Conservation (phyloP, 2,888 invertebrate genomes). For the Eledona agricola region DNA sequence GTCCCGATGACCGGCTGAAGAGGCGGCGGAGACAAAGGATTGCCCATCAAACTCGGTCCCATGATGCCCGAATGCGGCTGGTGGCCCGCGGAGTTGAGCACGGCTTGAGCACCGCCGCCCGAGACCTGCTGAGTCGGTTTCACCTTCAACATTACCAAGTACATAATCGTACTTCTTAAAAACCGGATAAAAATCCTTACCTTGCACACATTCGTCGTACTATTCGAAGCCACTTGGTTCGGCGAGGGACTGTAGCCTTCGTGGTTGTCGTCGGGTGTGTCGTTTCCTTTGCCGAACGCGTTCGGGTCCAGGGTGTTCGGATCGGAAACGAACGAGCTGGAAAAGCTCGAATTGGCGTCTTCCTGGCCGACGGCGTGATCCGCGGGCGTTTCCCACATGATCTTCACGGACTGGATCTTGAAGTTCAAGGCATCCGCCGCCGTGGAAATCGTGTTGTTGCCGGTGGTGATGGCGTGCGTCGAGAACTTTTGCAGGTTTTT, state of each 20-base stretch:
- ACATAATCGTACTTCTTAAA: too few relatives aligned
- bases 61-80: constrained; percentile 61
- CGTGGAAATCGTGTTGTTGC: constrained; percentile 79
- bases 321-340: constrained; percentile 62
- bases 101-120: constrained; percentile 62
- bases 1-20: constrained; percentile 66
- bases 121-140: constrained; percentile 84
- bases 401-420: constrained; percentile 94
- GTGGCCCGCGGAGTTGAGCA: constrained; percentile 52
- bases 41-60: constrained; percentile 60
- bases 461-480: constrained; percentile 69
- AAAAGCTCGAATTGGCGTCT: constrained; percentile 54
- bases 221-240: constrained; percentile 60
- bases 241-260: constrained; percentile 67
- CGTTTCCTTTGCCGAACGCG: constrained; percentile 58
- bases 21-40: constrained; percentile 69
- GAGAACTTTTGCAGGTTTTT: constrained; percentile 66
- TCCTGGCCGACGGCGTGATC: constrained; percentile 68
- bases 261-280: constrained; percentile 63
- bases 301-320: constrained; percentile 62
- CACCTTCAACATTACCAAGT: constrained; percentile 64
- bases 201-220: constrained; percentile 77
- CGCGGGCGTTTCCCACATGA: constrained; percentile 74
- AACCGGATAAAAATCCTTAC: constrained; percentile 54
- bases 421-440: constrained; percentile 88